These are phyloP conservation scores for Sylvicola cinctus DNA, from an alignment of 2,888 invertebrate genomes.

Conservation along the genomic window DNA sequence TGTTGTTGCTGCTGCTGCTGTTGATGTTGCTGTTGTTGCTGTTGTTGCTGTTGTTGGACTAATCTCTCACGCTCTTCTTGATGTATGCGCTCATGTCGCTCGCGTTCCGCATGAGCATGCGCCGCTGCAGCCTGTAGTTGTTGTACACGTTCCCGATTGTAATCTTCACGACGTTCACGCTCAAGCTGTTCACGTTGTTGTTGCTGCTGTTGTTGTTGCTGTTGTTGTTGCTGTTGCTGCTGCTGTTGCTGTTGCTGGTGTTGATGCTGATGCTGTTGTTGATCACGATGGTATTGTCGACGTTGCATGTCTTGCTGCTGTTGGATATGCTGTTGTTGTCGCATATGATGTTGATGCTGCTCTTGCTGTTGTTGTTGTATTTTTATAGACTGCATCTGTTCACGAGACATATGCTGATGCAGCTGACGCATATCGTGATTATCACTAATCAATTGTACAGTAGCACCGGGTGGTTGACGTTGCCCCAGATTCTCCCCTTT, in stretches of 20 bases:
- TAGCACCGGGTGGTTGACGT: constrained; percentile 13
- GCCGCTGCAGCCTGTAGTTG: too few relatives aligned
- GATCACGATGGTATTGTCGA: constrained; percentile 13
- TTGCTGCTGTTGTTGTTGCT: constrained; percentile 21
- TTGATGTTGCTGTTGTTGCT: not conserved
- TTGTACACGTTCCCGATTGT: constrained; percentile 13
- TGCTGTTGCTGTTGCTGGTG: constrained; percentile 16
- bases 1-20: constrained; percentile 3
- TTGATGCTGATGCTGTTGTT: constrained; percentile 11
- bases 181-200: constrained; percentile 17
- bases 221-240: constrained; percentile 16
- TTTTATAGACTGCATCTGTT: constrained; percentile 24
- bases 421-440: constrained; percentile 22
- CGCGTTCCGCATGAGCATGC: constrained; percentile 5
- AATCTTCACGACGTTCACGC: constrained; percentile 17
- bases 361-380: constrained; percentile 17
- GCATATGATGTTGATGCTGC: constrained; percentile 16
- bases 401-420: constrained; percentile 30
- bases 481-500: constrained; percentile 21
- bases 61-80: constrained; percentile 16
- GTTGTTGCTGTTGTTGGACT: constrained; percentile 8
- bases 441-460: too few relatives aligned
- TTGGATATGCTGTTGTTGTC: constrained; percentile 8
- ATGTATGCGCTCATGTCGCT: constrained; percentile 15
- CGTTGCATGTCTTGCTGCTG: constrained; percentile 19